Evolutionary conservation across 2,888 invertebrate species (phyloP), one percentile per base, ranked within the genome.

Genomic region (Calliscelio sp.): DNA sequence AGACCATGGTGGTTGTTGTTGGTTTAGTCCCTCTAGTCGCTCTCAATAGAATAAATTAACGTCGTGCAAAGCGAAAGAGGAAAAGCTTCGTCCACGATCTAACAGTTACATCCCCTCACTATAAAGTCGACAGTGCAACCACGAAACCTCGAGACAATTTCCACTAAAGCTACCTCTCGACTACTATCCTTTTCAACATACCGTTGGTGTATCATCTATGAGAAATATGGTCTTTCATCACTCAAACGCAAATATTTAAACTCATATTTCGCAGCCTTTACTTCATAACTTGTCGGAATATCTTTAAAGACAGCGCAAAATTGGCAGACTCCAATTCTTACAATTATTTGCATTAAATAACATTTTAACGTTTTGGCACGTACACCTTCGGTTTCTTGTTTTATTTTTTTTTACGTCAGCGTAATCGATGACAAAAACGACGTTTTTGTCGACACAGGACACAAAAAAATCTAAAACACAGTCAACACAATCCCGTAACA

Each of bases 21-120:
- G 71, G 86, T 77, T 81, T 73, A 84, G 75, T 79, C 75, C 74
- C 78, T 80, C 73, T 79, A 75, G 81, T 63, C 79, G 79, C 74
- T 79, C 75, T 86, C 81, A 86, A 86, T 84, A 80, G 86, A 86
- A 86, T 86, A 86, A 84, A 86, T 84, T 86, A 86, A 77, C 81
- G 73, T 77, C 77, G 81, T 59, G 77, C 73, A 86, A 85, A 84
- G 85, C 75, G 66, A 84, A 84, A 86, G 75, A 84, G 81, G 77
- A 55, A 71, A 70, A 74, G 81, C 78, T 70, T 55, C 44, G 57
- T 81, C 77, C 49, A 78, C 66, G 63, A 75, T 75, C 70, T 68
- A 84, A 61, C 84, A 73, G 81, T 79, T 84, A 74, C 81, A 81
- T 66, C 71, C 81, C 79, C 74, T 51, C 63, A 46, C 81, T 81